Evolutionary conservation across 1,140 invertebrate species (phyloP).

Genomic region (Callitettix versicolor): DNA sequence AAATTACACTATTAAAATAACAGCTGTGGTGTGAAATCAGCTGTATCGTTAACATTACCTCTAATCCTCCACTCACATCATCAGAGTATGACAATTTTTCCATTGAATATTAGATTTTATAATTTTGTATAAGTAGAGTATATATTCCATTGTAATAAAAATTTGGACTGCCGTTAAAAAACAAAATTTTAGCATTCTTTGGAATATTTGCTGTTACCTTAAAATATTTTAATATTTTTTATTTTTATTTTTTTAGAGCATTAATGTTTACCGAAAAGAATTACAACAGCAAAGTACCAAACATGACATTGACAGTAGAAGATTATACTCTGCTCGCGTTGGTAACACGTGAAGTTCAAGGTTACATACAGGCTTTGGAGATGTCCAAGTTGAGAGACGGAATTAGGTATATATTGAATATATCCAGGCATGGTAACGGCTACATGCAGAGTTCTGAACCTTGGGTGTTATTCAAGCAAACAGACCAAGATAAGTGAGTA

Average conservation of each 20-base stretch:
- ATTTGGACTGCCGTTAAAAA: too few species aligned
- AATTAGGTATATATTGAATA: constrained; percentile 70
- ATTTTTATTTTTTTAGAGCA: constrained; percentile 42
- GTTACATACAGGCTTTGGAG: constrained; percentile 73
- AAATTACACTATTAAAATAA: too few species aligned
- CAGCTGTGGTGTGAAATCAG: too few species aligned
- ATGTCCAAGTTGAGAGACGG: constrained; percentile 76
- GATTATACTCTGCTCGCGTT: constrained; percentile 70
- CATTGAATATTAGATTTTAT: too few species aligned
- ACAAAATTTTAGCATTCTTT: too few species aligned
- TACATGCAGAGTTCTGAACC: constrained; percentile 92
- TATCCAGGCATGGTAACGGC: constrained; percentile 90
- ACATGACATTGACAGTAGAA: constrained; percentile 50
- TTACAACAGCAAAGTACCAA: constrained; percentile 68
- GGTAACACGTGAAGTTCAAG: constrained; percentile 70
- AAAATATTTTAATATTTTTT: too few species aligned
- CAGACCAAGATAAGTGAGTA: constrained; percentile 58
- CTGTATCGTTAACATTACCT: too few species aligned
- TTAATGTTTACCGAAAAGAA: constrained; percentile 81
- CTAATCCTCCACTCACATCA: too few species aligned
- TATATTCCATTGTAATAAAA: too few species aligned
- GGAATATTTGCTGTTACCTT: too few species aligned
- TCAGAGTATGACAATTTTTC: too few species aligned
- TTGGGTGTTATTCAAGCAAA: constrained; percentile 87
- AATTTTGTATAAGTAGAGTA: too few species aligned